Evolutionary conservation across 1,140 invertebrate species (phyloP).

Genomic region (Drosophila nigrodunni): DNA sequence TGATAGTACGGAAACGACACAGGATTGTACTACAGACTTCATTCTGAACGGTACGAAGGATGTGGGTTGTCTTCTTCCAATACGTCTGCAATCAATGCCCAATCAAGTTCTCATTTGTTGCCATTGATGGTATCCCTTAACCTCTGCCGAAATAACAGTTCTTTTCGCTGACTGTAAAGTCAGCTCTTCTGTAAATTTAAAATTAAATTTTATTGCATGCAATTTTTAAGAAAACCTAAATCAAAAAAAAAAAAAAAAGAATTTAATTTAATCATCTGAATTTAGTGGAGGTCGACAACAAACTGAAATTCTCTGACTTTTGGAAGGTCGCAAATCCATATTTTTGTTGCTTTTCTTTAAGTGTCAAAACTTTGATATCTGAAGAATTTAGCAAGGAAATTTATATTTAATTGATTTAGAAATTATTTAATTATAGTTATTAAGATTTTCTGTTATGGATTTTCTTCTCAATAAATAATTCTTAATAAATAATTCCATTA

Average conservation of each 20-base stretch:
- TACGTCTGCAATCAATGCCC: background rate
- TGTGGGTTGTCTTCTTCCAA: background rate
- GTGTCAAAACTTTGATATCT: too few relatives aligned
- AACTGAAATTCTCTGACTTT: background rate
- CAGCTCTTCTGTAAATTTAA: background rate
- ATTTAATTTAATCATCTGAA: background rate
- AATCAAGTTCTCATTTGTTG: background rate
- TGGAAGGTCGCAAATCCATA: background rate
- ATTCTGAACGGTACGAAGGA: background rate
- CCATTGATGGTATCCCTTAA: background rate
- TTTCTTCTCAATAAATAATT: slow-evolving; percentile 23
- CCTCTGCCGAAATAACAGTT: background rate
- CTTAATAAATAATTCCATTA: slow-evolving; percentile 20
- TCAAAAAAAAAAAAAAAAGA: background rate
- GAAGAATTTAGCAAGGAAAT: too few relatives aligned
- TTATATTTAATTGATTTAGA: too few relatives aligned
- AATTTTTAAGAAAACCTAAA: background rate
- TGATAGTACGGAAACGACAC: background rate
- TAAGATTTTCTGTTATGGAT: too few relatives aligned
- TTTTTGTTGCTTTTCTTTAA: background rate
- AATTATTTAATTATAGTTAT: too few relatives aligned
- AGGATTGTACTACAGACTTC: background rate
- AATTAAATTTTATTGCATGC: background rate
- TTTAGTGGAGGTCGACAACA: background rate
- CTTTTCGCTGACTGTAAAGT: background rate